phyloP scores from a whole-genome alignment of 2,888 invertebrate species.

The Eilema depressum region DNA sequence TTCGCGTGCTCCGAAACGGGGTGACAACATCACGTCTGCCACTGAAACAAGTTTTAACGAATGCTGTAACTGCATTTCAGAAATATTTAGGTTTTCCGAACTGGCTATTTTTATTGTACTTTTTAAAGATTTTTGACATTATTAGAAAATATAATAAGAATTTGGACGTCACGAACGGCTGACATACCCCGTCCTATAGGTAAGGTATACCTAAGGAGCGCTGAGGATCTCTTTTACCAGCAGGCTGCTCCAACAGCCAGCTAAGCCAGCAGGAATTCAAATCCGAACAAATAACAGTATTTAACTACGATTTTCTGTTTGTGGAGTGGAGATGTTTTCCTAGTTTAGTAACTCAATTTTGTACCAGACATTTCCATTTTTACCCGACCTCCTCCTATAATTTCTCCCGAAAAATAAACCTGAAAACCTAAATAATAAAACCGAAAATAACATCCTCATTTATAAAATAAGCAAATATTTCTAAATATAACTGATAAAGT shows the following conservation, averaged over 20 bases:
- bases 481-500: neutral
- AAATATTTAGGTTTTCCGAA: neutral
- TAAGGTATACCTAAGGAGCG: too few species aligned
- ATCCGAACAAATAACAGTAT: neutral
- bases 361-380: neutral
- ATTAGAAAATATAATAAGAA: neutral
- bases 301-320: neutral
- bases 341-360: neutral
- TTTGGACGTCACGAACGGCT: neutral
- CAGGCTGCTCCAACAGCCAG: too few species aligned
- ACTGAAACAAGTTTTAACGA: slow-evolving; percentile 54
- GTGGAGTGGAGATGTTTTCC: neutral
- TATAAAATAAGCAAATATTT: neutral
- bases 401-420: too few species aligned
- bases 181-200: too few species aligned
- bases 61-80: slow-evolving; percentile 28
- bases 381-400: too few species aligned
- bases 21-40: slow-evolving; percentile 57
- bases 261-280: neutral
- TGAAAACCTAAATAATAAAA: neutral
- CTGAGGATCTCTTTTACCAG: too few species aligned
- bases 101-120: neutral
- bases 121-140: neutral
- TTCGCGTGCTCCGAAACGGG: slow-evolving; percentile 55
- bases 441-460: neutral